phyloP scores from a whole-genome alignment of 53 echinoderm and acorn worm genomes.

The Holothuria scabra region DNA sequence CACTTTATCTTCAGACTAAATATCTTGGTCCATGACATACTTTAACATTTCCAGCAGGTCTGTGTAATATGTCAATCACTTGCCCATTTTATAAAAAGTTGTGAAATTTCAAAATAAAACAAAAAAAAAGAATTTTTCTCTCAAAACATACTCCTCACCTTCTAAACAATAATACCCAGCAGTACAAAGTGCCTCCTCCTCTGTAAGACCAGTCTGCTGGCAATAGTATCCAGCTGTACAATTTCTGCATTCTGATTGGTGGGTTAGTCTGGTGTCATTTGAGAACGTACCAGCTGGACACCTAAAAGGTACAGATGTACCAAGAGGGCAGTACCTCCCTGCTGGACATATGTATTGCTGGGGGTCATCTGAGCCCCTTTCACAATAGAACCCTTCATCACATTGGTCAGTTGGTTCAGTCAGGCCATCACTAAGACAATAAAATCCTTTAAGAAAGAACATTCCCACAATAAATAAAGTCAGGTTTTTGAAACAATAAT shows the following conservation, averaged over 20 bases:
- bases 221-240: constrained; percentile 95
- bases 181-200: constrained; percentile 73
- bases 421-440: constrained; percentile 77
- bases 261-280: constrained; percentile 79
- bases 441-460: constrained; percentile 62
- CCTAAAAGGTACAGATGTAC: constrained; percentile 75
- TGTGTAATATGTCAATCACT: too few species aligned
- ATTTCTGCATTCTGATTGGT: constrained; percentile 69
- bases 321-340: constrained; percentile 80
- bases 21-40: too few species aligned
- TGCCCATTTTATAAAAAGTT: too few species aligned
- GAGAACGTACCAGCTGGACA: constrained; percentile 90
- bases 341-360: constrained; percentile 87
- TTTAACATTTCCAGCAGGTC: too few species aligned
- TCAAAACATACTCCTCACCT: constrained; percentile 60
- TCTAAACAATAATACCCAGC: constrained; percentile 91
- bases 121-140: too few species aligned
- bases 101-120: too few species aligned
- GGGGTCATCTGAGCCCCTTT: constrained; percentile 72
- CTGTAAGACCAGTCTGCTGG: constrained; percentile 79
- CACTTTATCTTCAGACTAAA: too few species aligned
- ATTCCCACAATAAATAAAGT: background rate
- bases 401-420: constrained; percentile 75
- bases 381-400: constrained; percentile 84
- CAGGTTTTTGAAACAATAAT: background rate